A percentile compares a stretch with the other conserved stretches of the same genome.
phyloP scores from a whole-genome alignment of 2,888 invertebrate species.

The Hermaeophaga mercurialis region DNA sequence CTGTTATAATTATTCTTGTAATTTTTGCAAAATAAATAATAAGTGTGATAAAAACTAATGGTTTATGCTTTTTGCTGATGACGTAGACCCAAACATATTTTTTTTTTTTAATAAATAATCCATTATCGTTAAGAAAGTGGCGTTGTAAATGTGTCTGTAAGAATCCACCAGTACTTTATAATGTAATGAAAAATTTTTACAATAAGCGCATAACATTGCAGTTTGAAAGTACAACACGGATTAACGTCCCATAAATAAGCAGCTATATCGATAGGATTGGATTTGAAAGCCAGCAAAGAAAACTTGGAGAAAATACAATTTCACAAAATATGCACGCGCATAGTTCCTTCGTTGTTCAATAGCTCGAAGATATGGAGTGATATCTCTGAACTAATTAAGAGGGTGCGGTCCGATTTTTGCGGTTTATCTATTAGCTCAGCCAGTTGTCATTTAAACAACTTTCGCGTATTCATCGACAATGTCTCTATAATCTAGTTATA shows the following conservation, averaged over 20 bases:
- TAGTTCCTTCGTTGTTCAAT: slow-evolving; percentile 36
- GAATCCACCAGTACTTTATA: slow-evolving; percentile 24
- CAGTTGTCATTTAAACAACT: slow-evolving; percentile 53
- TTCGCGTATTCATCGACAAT: slow-evolving; percentile 54
- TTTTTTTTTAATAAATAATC: no score
- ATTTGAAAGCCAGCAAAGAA: slow-evolving; percentile 48
- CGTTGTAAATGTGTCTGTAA: slow-evolving; percentile 7
- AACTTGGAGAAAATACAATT: slow-evolving; percentile 45
- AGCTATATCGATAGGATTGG: slow-evolving; percentile 34
- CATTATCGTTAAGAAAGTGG: background rate
- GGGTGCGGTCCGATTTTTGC: slow-evolving; percentile 51
- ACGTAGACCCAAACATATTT: no score
- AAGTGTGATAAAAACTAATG: no score
- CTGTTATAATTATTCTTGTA: no score
- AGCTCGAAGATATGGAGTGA: slow-evolving; percentile 36
- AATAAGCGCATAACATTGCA: slow-evolving; percentile 25
- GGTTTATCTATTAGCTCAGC: slow-evolving; percentile 36
- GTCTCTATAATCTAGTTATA: slow-evolving; percentile 48
- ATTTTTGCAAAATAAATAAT: no score
- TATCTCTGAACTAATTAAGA: slow-evolving; percentile 48
- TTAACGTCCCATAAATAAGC: slow-evolving; percentile 30
- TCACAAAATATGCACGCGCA: slow-evolving; percentile 35
- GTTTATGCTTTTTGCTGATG: no score
- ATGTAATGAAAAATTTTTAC: slow-evolving; percentile 21
- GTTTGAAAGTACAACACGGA: slow-evolving; percentile 35